Base-by-base conservation (phyloP, 2,888 invertebrate species). In the Slavum lentiscoides region DNA sequence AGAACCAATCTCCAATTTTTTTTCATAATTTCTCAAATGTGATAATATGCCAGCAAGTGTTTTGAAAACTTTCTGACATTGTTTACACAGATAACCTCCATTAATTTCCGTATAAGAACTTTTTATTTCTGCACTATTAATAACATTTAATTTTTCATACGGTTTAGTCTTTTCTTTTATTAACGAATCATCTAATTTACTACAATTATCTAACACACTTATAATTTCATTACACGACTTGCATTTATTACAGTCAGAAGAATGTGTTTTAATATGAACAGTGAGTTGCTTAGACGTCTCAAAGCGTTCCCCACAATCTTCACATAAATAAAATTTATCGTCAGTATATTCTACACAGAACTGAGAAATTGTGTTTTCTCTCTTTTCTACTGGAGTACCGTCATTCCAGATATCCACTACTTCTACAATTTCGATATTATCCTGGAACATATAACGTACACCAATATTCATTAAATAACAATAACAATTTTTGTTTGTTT, bases 341-440 rank as follows among this genome's bases (percentile, higher is more conserved):
- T 77, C 64, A 64, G 39, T 80, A 72, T 64, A 72, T 64, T 80
- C 72, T 80, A 72, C 19, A 72, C 39, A 37, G 30, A 64, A 72
- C 23, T 72, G 72, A 58, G 72, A 58, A 72, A 62, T 66, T 30
- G 55, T 43, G 21, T 37, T 72, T 23, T 72, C 70, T 62, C 37
- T 69, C 9, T 80, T 66, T 39, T 80, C 80, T 43, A 70, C 37
- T 13, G 62, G 39, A 62, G 70, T 80, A 80, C 80, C 80, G 72
- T 80, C 80, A 39, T 80, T 80, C 80, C 80, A 72, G 19, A 62
- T 64, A 43, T 72, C 80, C 80, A 70, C 59, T 80, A 80, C 70
- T 80, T 80, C 80, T 72, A 80, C 55, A 72, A 80, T 80, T 80
- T 80, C 80, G 30, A 80, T 64, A 80, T 72, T 55, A 70, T 80